Evolutionary conservation across 1,140 invertebrate species (phyloP), one percentile per base, ranked within the genome.

Genomic region (Heliconius himera): DNA sequence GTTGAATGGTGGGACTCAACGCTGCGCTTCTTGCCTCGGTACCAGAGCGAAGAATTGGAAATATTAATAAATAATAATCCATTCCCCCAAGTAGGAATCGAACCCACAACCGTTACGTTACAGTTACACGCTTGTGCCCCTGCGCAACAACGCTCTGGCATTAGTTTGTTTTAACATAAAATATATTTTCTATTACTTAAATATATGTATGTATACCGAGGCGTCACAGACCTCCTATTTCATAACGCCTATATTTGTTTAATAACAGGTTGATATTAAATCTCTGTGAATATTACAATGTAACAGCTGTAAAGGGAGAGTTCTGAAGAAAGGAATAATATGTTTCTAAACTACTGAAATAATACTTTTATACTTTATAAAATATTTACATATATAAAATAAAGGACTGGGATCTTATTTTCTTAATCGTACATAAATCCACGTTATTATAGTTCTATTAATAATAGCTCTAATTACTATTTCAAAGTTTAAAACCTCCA

Each of bases 221-320:
- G 60, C 26, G 60, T 29, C n/a, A n/a, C 60, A 60, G 60, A 26
- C 13, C 26, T 66, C 26, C 60, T 29, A 66, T 66, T 26, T 66
- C 60, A 66, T 66, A 66, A 29, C 60, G 60, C 60, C 18, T 66
- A 74, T 74, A 74, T 74, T 51, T 74, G 41, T 54, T 74, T 54
- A 74, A 74, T 72, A 72, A 38, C 71, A 18, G 71, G 71, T 46
- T 72, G 71, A 72, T 72, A 51, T 51, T 74, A 51, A 66, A 66
- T 66, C 29, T 66, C 20, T 29, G 60, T 66, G 60, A 66, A 66
- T 66, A 66, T 66, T 66, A 66, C 60, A 26, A 66, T 16, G 86
- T 82, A 87, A 87, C 91, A 91, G 90, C 87, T 91, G 91, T 88
- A 89, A 81, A 77, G 81, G 80, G 78, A 78, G 83, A 73, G 60